Conservation (phyloP, 2,113 vertebrate species). For the Coptodon rendalli region DNA sequence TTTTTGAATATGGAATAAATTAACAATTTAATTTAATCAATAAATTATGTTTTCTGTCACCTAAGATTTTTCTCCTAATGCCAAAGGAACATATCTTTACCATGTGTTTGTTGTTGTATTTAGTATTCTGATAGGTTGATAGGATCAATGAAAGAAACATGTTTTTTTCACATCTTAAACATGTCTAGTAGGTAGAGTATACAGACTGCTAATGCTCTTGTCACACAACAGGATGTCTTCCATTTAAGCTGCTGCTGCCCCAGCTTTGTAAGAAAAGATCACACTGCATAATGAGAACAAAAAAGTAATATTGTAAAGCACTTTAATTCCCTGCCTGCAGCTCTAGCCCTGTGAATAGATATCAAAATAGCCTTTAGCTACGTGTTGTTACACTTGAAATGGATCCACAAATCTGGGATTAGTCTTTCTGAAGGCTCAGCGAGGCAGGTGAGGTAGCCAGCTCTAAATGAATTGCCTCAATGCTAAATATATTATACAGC, state of each 20-base stretch:
- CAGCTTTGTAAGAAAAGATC: constrained; percentile 21
- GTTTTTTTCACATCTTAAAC: background rate
- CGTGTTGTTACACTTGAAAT: constrained; percentile 30
- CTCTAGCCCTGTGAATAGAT: constrained; percentile 7
- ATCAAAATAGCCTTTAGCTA: constrained; percentile 28
- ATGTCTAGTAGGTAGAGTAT: background rate
- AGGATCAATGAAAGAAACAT: background rate
- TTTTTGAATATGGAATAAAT: background rate
- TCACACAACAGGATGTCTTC: background rate
- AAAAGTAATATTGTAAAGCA: constrained; percentile 13
- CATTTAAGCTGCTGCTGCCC: background rate
- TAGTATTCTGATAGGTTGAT: background rate
- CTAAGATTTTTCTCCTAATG: background rate
- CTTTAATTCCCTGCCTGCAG: constrained; percentile 30
- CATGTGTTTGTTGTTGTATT: background rate
- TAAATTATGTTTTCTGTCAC: background rate
- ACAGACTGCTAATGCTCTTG: background rate
- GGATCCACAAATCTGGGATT: constrained; percentile 42
- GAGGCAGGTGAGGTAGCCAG: background rate
- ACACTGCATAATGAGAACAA: constrained; percentile 25
- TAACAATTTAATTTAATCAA: background rate
- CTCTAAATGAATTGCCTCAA: background rate
- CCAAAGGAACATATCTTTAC: background rate
- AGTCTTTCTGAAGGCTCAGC: constrained; percentile 15
- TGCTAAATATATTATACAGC: background rate